Base-by-base conservation (phyloP, 1,140 invertebrate genomes). In the Spodoptera frugiperda region DNA sequence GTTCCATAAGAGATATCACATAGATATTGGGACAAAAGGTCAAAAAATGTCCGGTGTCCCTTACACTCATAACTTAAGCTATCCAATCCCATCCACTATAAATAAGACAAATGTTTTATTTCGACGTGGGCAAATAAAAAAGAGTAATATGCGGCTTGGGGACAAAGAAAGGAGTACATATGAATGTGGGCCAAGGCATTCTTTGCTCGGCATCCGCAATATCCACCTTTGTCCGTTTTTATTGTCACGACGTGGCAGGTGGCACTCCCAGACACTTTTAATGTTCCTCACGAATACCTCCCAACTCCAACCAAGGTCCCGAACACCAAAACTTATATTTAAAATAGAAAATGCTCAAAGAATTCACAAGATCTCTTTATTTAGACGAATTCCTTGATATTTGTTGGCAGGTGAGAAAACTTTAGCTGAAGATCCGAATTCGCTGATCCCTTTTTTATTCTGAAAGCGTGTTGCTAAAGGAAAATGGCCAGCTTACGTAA, bases 91-190 rank as follows among this genome's bases (percentile, higher is more conserved):
- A 6, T 12, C 14, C 33, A 25, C 44, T 21, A 49, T 49, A 67
- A 67, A 48, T 65, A 65, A 65, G 44, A 65, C 17, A 67, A 67
- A 67, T 25, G 63, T 67, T 67, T 67, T 63, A 63, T 63, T 63
- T 63, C 59, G 59, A 63, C 59, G 15, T 44, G 39, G 15, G 17
- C 19, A 25, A 46, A 67, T 67, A 49, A 67, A 67, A 67, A 44
- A 39, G 44, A 67, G 19, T 25, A 67, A 67, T 67, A 67, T n/a
- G 9, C 10, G 33, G 33, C 44, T 33, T n/a, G 59, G 59, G 30
- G 30, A 30, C 61, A 48, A 67, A 67, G 63, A 67, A 67, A 67
- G 63, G 63, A 67, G 63, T 49, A 46, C 63, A 67, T 15, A 25
- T 14, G 19, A 67, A 46, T 67, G 63, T 67, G 63, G 44, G 63